Evolutionary conservation across 2,113 vertebrate genomes (phyloP).

Genomic region (Hepsetus odoe): DNA sequence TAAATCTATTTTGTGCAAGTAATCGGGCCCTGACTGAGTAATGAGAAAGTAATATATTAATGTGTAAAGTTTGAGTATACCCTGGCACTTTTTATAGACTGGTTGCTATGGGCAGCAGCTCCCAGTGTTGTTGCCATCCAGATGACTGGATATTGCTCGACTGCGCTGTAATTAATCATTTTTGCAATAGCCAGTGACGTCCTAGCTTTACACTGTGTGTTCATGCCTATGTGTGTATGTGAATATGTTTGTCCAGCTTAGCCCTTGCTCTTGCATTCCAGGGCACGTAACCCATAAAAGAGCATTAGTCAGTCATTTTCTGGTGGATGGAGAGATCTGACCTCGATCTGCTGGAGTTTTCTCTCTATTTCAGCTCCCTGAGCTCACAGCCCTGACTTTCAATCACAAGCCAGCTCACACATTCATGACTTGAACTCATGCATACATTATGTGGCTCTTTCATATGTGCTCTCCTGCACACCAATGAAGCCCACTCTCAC

Average conservation of each 20-base stretch:
- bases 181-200: slow-evolving; percentile 45
- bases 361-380: not conserved
- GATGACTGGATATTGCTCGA: slow-evolving; percentile 46
- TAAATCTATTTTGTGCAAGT: not conserved
- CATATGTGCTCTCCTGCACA: slow-evolving; percentile 22
- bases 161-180: slow-evolving; percentile 56
- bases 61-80: slow-evolving; percentile 10
- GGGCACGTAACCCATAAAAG: slow-evolving; percentile 1
- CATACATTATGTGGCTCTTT: slow-evolving; percentile 25
- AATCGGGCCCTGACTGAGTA: not conserved
- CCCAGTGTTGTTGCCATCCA: slow-evolving; percentile 31
- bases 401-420: slow-evolving; percentile 2
- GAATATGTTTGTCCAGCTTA: not conserved
- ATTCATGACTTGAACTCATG: slow-evolving; percentile 19
- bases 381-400: slow-evolving; percentile 20
- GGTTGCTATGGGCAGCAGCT: slow-evolving; percentile 45
- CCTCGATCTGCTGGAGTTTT: slow-evolving; percentile 22
- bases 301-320: slow-evolving; percentile 27
- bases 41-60: slow-evolving; percentile 8
- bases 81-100: slow-evolving; percentile 41
- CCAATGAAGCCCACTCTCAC: slow-evolving; percentile 8
- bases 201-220: slow-evolving; percentile 16
- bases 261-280: slow-evolving; percentile 4
- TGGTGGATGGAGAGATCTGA: not conserved
- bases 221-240: not conserved